Base-by-base conservation (phyloP, 1,140 invertebrate genomes). In the Capitella teleta region DNA sequence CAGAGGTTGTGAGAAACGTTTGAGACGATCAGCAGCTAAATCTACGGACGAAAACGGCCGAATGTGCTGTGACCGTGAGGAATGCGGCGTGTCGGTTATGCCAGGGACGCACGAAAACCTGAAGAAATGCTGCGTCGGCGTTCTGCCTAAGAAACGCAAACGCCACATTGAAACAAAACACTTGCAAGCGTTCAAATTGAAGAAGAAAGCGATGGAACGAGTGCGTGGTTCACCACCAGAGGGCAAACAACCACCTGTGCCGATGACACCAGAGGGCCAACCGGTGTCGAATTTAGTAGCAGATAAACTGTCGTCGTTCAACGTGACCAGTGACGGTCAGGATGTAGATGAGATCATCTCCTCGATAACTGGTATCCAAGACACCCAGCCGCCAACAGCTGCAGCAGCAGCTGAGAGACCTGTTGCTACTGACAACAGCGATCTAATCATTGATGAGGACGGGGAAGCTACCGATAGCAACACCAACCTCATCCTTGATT, bases 121-220 rank as follows among this genome's bases (percentile, higher is more conserved):
- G 4, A 58, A 63, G 32, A 64, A 66, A 40, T 68, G 66, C 49
- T 68, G 66, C 52, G 62, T 55, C 57, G 56, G 63, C 10, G 61
- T 68, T 10, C 48, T 66, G 19, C 66, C 66, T 5, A 68, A 68
- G 51, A 67, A 67, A 42, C 56, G 66, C 12, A 67, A 66, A 38
- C 54, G 58, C 14, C 66, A 68, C 53, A 61, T 68, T 54, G 63
- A 64, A 42, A 57, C 50, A 16, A 63, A 66, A 28, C 66, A 68
- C 51, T 57, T 57, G 54, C 36, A 2, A 21, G 12, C 24, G 19
- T 21, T 14, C 24, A 23, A 23, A 24, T 21, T 25, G n/a, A 16
- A 19, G 5, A 38, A 2, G 16, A 23, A 16, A 19, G 28, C 51
- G 23, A 18, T 10, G 16, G 23, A 8, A 16, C 21, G 23, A 21